Base-by-base conservation (phyloP, 2,888 invertebrate species). In the Eupithecia dodoneata region DNA sequence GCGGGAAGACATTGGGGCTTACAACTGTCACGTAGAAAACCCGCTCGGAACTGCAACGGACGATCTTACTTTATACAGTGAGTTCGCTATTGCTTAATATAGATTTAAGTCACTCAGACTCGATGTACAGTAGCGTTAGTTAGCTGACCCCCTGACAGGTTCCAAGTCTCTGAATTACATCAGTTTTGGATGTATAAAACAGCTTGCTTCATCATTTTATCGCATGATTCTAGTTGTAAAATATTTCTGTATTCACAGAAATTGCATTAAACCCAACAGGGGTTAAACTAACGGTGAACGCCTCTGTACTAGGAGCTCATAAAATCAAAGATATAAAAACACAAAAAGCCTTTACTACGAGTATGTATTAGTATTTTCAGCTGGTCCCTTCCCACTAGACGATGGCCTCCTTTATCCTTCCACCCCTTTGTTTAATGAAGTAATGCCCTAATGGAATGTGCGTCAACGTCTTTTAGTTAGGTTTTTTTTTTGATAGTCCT, bases 21-120 rank as follows among this genome's bases (percentile, higher is more conserved):
- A 96, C 91, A 94, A 95, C 85, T 97, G 97, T 86, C 95, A 96
- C 77, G 96, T 96, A 13, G 96, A 96, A 85, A 97, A 97, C 87
- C 95, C 96, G 0, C 92, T 97, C 18, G 97, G 97, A 13, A 95
- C 95, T 77, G 96, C 96, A 0, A 95, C 95, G 80, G 96, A 96
- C 78, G 96, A 95, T 82, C 96, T 97, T 84, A 96, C 96, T 83
- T 89, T 97, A 73, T 96, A 96, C 87, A 95, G 97, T 97, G 91
- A 96, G 96, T 96, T 45, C 15, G 3, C 42, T 66, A 15, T 42
- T 42, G 12, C 15, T 13, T 15, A 0, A 1, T 66, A 13, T 41
- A 6, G 41, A 15, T 5, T 66, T 41, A 66, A 42, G 42, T n/a
- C 55, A 55, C 41, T 30, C 12, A 65, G 18, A 65, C 2, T 13